These are phyloP conservation scores for Myopa testacea DNA, from an alignment of 2,888 invertebrate genomes.

Conservation along the genomic window DNA sequence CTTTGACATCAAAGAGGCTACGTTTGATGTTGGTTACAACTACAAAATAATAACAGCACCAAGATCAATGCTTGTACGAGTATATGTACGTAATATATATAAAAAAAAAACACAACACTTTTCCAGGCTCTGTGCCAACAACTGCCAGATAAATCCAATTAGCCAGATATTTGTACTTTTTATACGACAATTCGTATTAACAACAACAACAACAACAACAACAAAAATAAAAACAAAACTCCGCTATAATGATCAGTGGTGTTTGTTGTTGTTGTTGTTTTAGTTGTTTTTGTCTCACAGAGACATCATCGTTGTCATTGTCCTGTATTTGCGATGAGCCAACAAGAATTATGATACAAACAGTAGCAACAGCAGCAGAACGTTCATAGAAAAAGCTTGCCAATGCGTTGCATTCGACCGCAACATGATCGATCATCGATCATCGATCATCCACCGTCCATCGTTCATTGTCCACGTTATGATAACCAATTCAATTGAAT, in stretches of 20 bases:
- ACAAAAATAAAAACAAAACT: slow-evolving; percentile 41
- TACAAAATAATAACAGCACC: slow-evolving; percentile 22
- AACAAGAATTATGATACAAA: slow-evolving; percentile 28
- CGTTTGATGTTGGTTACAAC: not conserved
- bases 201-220: slow-evolving; percentile 54
- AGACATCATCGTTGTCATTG: slow-evolving; percentile 45
- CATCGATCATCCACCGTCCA: not conserved
- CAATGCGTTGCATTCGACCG: slow-evolving; percentile 41
- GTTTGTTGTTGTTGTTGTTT: slow-evolving; percentile 25
- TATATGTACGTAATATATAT: slow-evolving; percentile 27
- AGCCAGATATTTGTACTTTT: slow-evolving; percentile 68
- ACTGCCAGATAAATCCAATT: slow-evolving; percentile 67
- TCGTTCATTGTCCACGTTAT: slow-evolving; percentile 52
- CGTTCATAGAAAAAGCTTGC: slow-evolving; percentile 39
- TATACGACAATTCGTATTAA: slow-evolving; percentile 66
- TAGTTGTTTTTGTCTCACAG: slow-evolving; percentile 45
- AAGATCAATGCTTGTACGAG: slow-evolving; percentile 33
- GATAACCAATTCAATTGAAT: slow-evolving; percentile 64
- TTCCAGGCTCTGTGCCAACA: slow-evolving; percentile 1
- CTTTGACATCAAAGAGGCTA: not conserved
- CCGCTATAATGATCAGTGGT: slow-evolving; percentile 14
- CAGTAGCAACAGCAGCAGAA: slow-evolving; percentile 34
- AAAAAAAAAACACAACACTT: slow-evolving; percentile 13
- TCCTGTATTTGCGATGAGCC: slow-evolving; percentile 37
- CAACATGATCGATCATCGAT: not conserved